These are phyloP conservation scores for Emydocephalus ijimae DNA, from an alignment of 2,113 vertebrate species.

Conservation along the genomic window DNA sequence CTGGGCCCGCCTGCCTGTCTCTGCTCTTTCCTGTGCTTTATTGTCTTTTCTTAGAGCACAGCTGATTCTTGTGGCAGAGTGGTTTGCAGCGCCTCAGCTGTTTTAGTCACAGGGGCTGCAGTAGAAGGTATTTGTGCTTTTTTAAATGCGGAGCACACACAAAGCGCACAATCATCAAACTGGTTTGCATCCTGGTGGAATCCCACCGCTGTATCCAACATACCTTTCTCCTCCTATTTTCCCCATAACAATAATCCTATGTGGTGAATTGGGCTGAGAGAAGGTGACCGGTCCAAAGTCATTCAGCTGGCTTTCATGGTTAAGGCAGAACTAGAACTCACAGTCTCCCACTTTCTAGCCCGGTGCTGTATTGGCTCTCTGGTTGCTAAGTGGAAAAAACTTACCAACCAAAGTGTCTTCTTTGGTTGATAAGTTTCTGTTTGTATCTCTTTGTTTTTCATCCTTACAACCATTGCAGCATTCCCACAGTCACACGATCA, in stretches of 20 bases:
- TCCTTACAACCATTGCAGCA: background rate
- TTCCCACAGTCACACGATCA: background rate
- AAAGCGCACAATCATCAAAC: too few relatives aligned
- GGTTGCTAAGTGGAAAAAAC: background rate
- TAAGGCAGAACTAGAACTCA: background rate
- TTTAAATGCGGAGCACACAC: too few relatives aligned
- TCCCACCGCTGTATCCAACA: background rate
- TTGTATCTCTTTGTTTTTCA: background rate
- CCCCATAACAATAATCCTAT: background rate
- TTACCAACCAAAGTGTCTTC: background rate
- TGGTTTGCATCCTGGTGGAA: too few relatives aligned
- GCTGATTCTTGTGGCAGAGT: too few relatives aligned
- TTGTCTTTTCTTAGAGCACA: too few relatives aligned
- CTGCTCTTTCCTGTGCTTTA: too few relatives aligned
- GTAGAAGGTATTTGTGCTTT: too few relatives aligned
- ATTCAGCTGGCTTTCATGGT: background rate
- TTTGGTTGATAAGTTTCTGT: too few relatives aligned
- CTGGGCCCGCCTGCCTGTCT: too few relatives aligned
- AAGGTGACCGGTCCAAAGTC: background rate
- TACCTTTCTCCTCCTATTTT: background rate
- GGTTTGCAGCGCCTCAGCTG: too few relatives aligned
- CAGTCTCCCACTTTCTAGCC: background rate
- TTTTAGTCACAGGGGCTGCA: too few relatives aligned
- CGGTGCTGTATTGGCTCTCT: background rate
- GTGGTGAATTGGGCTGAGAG: background rate